Evolutionary conservation across 2,888 invertebrate genomes (phyloP), one percentile per base, ranked within the genome.

Genomic region (Lamproptera curius): DNA sequence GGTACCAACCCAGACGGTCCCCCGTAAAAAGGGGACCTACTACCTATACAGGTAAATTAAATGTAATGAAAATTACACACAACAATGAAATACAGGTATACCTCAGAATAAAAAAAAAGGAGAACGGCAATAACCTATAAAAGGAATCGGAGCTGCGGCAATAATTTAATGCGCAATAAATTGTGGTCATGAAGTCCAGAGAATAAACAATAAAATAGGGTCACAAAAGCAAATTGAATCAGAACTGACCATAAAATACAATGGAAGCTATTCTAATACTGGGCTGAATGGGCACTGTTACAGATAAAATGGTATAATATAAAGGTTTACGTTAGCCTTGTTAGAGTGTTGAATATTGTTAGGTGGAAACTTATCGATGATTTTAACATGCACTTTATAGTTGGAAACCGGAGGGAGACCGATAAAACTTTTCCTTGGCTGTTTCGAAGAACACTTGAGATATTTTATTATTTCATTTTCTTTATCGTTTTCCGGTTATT

Each of bases 241-340:
- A 42, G 15, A 35, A 15, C 26, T 39, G n/a, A 37, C 36, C 55
- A 46, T 57, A 53, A 57, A 51, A 46, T 51, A 42, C 49, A 53
- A 50, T 41, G 46, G 47, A 46, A 47, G 37, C 42, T 43, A 51
- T 51, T 49, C 39, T 35, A 39, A 49, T 46, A 53, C 17, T 42
- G 45, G 38, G 46, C 39, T 26, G 49, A 39, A 43, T 43, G 31
- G 43, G 40, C 43, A 49, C 49, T 49, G 39, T 39, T 49, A 17
- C 34, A 50, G 42, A 48, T 53, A 53, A 53, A 50, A 38, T 48
- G 37, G 20, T n/a, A 38, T 37, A 40, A 31, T 15, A 37, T 50
- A 46, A 39, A 43, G 43, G 38, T 42, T 42, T 42, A 40, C 26
- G n/a, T 40, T 26, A 41, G 33, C 35, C 46, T 47, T 44, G 49